Evolutionary conservation across 2,888 invertebrate genomes (phyloP).

Genomic region (Creontiades dilutus): DNA sequence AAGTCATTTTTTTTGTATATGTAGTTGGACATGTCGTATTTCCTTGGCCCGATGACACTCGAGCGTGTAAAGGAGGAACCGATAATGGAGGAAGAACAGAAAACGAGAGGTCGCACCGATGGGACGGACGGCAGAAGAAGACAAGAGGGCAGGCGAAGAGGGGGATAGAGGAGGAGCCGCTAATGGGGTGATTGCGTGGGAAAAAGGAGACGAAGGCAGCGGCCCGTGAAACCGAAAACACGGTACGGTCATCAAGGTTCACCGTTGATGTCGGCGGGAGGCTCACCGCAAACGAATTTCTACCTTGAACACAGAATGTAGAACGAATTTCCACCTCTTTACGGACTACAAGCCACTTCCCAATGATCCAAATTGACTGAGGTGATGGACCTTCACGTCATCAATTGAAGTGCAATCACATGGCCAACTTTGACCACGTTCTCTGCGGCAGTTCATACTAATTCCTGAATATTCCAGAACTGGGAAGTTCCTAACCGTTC

Average conservation of each 20-base stretch:
- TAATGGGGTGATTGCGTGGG: slow-evolving; percentile 70
- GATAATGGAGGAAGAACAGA: not conserved
- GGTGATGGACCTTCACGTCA: too few species aligned
- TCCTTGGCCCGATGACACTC: not conserved
- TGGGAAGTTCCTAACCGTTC: too few species aligned
- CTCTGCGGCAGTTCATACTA: too few species aligned
- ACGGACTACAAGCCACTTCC: too few species aligned
- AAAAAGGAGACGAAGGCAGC: slow-evolving; percentile 49
- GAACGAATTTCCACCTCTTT: too few species aligned
- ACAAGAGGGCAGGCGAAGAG: not conserved
- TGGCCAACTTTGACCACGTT: too few species aligned
- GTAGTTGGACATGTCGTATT: not conserved
- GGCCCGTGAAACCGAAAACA: slow-evolving; percentile 53
- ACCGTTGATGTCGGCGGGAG: not conserved
- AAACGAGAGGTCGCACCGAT: not conserved
- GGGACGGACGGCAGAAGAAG: not conserved
- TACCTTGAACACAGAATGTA: not conserved
- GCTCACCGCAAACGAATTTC: not conserved
- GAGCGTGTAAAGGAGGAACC: not conserved
- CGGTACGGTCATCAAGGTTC: slow-evolving; percentile 41
- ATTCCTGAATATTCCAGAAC: too few species aligned
- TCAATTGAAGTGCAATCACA: too few species aligned
- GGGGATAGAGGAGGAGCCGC: slow-evolving; percentile 5
- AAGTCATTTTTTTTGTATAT: too few species aligned
- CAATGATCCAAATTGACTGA: too few species aligned